Base-by-base conservation (phyloP, 1,140 invertebrate species). In the Araneus ventricosus region DNA sequence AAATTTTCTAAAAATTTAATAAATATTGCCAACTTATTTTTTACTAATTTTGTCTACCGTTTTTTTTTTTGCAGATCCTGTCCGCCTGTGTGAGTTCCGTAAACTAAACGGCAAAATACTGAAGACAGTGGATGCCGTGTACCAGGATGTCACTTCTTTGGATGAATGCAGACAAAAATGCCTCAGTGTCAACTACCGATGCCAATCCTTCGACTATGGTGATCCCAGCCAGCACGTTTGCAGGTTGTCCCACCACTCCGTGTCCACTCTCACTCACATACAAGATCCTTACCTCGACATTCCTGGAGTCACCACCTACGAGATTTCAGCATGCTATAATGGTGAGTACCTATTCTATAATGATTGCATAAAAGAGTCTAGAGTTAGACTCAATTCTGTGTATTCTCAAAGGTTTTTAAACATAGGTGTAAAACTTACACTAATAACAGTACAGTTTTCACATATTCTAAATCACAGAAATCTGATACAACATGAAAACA, bases 91-190 rank as follows among this genome's bases (percentile, higher is more conserved):
- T 95, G 98, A 99, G 95, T 99, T 99, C 95, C 98, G 98, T 95
- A 98, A 98, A 94, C 96, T 98, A 94, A 97, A 96, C 57, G 98
- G 98, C 1, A 96, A 97, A 91, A 98, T 99, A 94, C 95, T 99
- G 67, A 99, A 99, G 95, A 99, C 98, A 0, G 98, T 99, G 6
- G 98, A 99, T 95, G 98, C 98, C 4, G 98, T 99, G 8, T 98
- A 95, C 88, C 95, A 98, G 96, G 98, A 98, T 94, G 97, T 98
- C 1, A 97, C 97, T 91, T 98, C 97, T 3, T 96, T 98, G 82
- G 98, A 98, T 92, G 98, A 98, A 95, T 96, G 96, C 94, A 96
- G 98, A 80, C 97, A 98, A 94, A 96, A 98, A 52, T 99, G 98
- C 95, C 96, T 99, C 41, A 98, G 97, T 94, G 98, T 98, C 8